These are phyloP conservation scores for Hermetia illucens DNA, from an alignment of 1,140 invertebrate genomes.

Conservation along the genomic window DNA sequence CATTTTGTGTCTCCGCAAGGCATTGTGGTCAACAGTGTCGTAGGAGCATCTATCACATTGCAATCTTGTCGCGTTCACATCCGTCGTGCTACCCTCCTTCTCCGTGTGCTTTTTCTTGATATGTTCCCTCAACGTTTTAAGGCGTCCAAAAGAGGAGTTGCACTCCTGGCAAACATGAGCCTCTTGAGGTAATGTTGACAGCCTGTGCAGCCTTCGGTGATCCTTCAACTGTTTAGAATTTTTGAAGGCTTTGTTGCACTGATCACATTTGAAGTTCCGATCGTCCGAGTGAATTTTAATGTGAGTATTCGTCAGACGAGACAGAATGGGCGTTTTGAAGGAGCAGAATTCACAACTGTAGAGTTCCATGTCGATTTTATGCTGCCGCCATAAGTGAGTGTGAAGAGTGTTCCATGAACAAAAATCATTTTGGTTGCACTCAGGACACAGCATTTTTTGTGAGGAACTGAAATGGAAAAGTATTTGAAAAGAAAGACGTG, in stretches of 20 bases:
- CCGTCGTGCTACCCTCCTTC: slow-evolving; percentile 46
- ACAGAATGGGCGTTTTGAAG: slow-evolving; percentile 48
- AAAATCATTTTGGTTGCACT: slow-evolving; percentile 40
- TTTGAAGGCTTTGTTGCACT: slow-evolving; percentile 62
- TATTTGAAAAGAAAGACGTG: neutral
- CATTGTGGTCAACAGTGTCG: slow-evolving; percentile 64
- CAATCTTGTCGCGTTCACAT: slow-evolving; percentile 46
- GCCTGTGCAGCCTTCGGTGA: slow-evolving; percentile 37
- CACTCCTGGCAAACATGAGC: slow-evolving; percentile 23
- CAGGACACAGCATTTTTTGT: slow-evolving; percentile 45
- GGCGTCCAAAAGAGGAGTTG: slow-evolving; percentile 20
- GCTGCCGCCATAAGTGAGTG: slow-evolving; percentile 60
- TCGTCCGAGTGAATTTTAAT: slow-evolving; percentile 50
- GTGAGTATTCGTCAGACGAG: slow-evolving; percentile 49
- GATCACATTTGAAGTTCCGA: slow-evolving; percentile 44
- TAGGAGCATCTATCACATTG: slow-evolving; percentile 63
- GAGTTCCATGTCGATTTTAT: slow-evolving; percentile 62
- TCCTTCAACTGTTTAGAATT: slow-evolving; percentile 58
- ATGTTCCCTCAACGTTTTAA: slow-evolving; percentile 21
- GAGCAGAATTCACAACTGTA: slow-evolving; percentile 48
- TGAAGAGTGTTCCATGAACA: slow-evolving; percentile 45
- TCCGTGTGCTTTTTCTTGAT: slow-evolving; percentile 16
- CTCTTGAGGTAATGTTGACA: neutral
- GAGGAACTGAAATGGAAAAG: slow-evolving; percentile 13
- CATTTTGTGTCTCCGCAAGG: slow-evolving; percentile 62